These are phyloP conservation scores for Pseudorectes ferrugineus DNA, from an alignment of 2,113 vertebrate species.

Conservation along the genomic window DNA sequence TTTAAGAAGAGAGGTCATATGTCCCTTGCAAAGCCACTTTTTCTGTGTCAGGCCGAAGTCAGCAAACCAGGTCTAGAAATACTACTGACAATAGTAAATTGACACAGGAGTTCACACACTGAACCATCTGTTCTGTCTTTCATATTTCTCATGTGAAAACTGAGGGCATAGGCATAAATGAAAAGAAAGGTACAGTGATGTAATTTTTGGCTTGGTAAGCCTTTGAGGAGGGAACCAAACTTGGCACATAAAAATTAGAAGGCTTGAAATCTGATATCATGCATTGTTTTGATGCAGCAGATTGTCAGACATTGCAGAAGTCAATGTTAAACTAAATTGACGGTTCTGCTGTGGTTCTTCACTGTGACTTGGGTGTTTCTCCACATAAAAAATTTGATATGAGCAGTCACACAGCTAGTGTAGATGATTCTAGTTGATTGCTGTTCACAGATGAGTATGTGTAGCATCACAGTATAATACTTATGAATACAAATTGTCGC, in stretches of 20 bases:
- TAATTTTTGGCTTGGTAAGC: background rate
- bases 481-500: background rate
- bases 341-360: background rate
- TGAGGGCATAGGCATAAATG: background rate
- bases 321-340: background rate
- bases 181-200: background rate
- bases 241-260: background rate
- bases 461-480: background rate
- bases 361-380: background rate
- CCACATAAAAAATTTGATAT: background rate
- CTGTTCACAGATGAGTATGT: background rate
- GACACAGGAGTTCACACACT: background rate
- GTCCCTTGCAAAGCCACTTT: background rate
- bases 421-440: background rate
- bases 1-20: background rate
- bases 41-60: background rate
- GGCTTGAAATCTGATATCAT: background rate
- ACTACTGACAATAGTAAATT: background rate
- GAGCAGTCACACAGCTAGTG: background rate
- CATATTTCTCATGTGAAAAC: background rate
- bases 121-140: background rate
- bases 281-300: background rate
- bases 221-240: background rate
- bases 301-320: background rate
- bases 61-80: background rate